Percentiles rank a stretch among this genome's conserved stretches.
These are phyloP conservation scores for Oriolus oriolus DNA, from an alignment of 2,113 vertebrate genomes.

Conservation along the genomic window DNA sequence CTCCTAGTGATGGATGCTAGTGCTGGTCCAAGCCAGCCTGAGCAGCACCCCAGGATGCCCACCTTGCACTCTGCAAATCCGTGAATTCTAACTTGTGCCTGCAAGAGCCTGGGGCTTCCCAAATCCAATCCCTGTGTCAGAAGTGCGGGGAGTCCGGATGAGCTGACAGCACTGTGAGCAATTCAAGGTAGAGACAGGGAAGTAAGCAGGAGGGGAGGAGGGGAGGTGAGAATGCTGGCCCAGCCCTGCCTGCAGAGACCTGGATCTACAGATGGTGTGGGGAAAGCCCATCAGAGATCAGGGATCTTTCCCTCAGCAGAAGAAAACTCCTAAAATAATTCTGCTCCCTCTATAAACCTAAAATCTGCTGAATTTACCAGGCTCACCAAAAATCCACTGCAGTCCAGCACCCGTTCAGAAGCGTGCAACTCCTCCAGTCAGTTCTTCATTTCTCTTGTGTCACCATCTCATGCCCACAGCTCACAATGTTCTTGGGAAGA, in stretches of 20 bases:
- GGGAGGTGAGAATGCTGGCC: not conserved
- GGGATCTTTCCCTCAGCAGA: not conserved
- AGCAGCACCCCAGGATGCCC: accelerated
- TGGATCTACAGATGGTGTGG: accelerated
- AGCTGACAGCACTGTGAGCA: not conserved
- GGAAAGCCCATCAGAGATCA: not conserved
- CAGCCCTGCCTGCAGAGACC: not conserved
- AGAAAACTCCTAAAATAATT: not conserved
- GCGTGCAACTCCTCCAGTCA: not conserved
- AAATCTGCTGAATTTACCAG: not conserved
- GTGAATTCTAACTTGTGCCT: not conserved
- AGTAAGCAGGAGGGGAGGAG: not conserved
- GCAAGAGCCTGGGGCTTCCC: not conserved
- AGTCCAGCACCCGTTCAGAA: not conserved
- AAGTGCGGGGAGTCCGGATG: accelerated
- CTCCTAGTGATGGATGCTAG: not conserved
- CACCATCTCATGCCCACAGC: not conserved
- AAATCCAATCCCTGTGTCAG: not conserved
- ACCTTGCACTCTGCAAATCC: not conserved
- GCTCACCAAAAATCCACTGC: not conserved
- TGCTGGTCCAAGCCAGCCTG: not conserved
- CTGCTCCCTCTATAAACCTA: not conserved
- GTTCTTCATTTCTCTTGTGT: not conserved
- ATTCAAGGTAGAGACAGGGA: not conserved
- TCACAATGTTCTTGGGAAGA: not conserved